Conservation (phyloP, 2,888 invertebrate genomes). For the Graphium colonna region DNA sequence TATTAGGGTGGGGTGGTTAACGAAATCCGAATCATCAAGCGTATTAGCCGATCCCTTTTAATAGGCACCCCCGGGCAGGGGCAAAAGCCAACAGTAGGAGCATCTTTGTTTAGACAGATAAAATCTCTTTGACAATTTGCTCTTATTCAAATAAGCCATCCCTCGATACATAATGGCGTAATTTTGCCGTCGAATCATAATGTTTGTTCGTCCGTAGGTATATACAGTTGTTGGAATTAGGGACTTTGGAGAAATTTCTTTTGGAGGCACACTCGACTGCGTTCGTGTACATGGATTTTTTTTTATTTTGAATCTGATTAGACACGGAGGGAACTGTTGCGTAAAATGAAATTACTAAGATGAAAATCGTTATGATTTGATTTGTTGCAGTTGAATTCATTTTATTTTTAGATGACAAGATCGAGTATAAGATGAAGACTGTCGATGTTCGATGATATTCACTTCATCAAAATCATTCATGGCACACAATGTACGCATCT, state of each 20-base stretch:
- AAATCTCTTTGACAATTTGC: conserved; percentile 80
- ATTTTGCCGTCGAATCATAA: conserved; percentile 55
- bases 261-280: conserved; percentile 28
- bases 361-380: no score
- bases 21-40: conserved; percentile 68
- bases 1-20: conserved; percentile 65
- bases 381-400: no score
- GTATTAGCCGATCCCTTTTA: conserved; percentile 76
- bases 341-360: no score
- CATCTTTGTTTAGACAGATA: conserved; percentile 77
- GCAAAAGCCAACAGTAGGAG: conserved; percentile 73
- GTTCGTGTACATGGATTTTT: conserved; percentile 8
- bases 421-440: no score
- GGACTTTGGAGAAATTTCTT: conserved; percentile 19
- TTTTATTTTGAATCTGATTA: neutral
- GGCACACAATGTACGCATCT: no score
- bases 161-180: conserved; percentile 69
- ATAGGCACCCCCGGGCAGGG: conserved; percentile 58
- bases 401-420: no score
- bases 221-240: conserved; percentile 28
- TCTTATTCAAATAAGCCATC: conserved; percentile 76
- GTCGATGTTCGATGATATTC: no score
- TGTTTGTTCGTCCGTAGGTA: conserved; percentile 29
- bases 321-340: conserved; percentile 9
- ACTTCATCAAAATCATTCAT: no score